phyloP scores from a whole-genome alignment of 2,888 invertebrate genomes.

The Nycteola revayana region DNA sequence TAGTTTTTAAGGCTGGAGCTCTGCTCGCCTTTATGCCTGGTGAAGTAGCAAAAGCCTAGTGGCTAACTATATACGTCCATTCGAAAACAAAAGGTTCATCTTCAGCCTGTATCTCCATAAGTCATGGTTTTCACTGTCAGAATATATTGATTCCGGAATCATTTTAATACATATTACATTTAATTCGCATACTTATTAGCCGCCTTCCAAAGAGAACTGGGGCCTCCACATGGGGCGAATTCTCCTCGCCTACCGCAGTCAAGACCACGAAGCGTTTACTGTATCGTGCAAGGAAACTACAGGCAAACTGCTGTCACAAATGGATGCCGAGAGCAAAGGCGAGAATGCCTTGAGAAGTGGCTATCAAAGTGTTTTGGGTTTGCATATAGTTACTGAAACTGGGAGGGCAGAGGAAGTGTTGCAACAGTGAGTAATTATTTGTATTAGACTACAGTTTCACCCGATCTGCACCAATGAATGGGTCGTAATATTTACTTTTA shows the following conservation, averaged over 20 bases:
- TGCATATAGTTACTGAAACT: constrained; percentile 71
- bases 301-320: constrained; percentile 51
- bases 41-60: too few species aligned
- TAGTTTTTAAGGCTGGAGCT: too few species aligned
- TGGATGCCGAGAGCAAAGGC: constrained; percentile 65
- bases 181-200: constrained; percentile 43
- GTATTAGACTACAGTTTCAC: too few species aligned
- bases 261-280: constrained; percentile 55
- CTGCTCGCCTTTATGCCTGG: too few species aligned
- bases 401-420: constrained; percentile 60
- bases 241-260: constrained; percentile 81
- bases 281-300: constrained; percentile 65
- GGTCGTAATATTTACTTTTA: too few species aligned
- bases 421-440: constrained; percentile 41
- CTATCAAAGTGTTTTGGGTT: constrained; percentile 67
- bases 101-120: too few species aligned
- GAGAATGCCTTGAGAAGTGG: constrained; percentile 68
- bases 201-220: constrained; percentile 83
- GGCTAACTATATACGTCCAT: too few species aligned
- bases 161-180: too few species aligned
- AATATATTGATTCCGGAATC: too few species aligned
- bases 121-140: too few species aligned
- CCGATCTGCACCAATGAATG: too few species aligned
- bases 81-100: too few species aligned
- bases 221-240: constrained; percentile 88